Percentiles rank a stretch among this genome's conserved stretches.
These are phyloP conservation scores for Drosophila nebulosa DNA, from an alignment of 1,140 invertebrate species.

Conservation along the genomic window DNA sequence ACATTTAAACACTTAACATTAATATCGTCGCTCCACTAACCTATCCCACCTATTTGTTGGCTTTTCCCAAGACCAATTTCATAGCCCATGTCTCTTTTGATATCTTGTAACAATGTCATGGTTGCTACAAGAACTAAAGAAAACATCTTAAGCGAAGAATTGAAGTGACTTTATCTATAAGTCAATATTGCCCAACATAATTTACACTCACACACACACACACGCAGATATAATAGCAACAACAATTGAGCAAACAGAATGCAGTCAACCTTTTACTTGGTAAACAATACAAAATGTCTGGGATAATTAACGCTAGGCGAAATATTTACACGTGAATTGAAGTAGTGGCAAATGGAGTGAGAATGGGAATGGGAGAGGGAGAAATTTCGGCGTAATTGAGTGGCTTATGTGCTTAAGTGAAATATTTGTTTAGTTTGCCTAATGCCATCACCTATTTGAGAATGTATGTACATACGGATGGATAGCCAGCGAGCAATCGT, in stretches of 20 bases:
- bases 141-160: conserved; percentile 52
- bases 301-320: conserved; percentile 62
- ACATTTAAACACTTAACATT: conserved; percentile 10
- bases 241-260: conserved; percentile 72
- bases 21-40: conserved; percentile 46
- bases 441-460: background rate
- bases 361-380: background rate
- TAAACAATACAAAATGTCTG: conserved; percentile 50
- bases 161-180: conserved; percentile 57
- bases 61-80: conserved; percentile 19
- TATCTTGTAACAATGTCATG: conserved; percentile 55
- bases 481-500: background rate
- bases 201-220: conserved; percentile 61
- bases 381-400: conserved; percentile 74
- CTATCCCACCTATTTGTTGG: conserved; percentile 58
- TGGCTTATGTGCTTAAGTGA: conserved; percentile 59
- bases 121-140: conserved; percentile 26
- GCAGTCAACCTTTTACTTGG: conserved; percentile 64
- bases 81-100: background rate
- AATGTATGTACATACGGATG: background rate
- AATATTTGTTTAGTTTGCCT: conserved; percentile 15
- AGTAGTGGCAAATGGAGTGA: background rate
- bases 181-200: conserved; percentile 74
- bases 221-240: conserved; percentile 4
- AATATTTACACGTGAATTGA: conserved; percentile 17